A percentile compares a stretch with the other conserved stretches of the same genome.
phyloP scores from a whole-genome alignment of 2,888 invertebrate genomes.

The Sepiola atlantica region DNA sequence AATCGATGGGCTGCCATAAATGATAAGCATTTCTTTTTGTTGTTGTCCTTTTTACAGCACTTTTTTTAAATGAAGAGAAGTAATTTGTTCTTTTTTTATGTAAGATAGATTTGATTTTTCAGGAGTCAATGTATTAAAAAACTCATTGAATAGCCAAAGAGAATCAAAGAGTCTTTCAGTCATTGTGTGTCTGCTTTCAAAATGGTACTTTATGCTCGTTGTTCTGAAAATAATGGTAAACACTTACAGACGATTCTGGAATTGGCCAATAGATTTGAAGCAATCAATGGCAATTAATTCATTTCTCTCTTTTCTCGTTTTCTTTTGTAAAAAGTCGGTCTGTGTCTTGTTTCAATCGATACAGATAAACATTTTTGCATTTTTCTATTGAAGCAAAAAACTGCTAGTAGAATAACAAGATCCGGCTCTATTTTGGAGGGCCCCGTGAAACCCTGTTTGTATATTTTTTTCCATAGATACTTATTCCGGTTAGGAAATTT shows the following conservation, averaged over 20 bases:
- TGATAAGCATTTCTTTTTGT: background rate
- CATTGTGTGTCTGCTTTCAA: background rate
- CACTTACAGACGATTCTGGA: background rate
- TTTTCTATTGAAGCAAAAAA: too few relatives aligned
- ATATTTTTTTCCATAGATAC: too few relatives aligned
- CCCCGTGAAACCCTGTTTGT: too few relatives aligned
- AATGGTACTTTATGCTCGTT: background rate
- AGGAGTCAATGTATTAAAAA: background rate
- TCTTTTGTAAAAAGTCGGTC: background rate
- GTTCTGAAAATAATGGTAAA: background rate
- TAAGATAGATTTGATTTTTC: background rate
- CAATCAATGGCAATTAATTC: background rate
- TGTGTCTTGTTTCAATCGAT: background rate
- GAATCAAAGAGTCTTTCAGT: background rate
- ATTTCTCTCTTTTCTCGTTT: background rate
- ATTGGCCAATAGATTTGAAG: background rate
- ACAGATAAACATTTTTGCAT: background rate
- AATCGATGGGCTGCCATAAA: background rate
- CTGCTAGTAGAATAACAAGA: too few relatives aligned
- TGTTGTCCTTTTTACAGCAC: too few relatives aligned
- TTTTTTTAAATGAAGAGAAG: too few relatives aligned
- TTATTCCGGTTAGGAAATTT: too few relatives aligned
- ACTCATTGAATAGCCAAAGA: background rate
- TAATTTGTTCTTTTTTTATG: background rate
- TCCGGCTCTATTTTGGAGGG: too few relatives aligned